Percentiles rank a stretch among this genome's conserved stretches.
phyloP scores from a whole-genome alignment of 2,888 invertebrate genomes.

The Fragum whitleyi region DNA sequence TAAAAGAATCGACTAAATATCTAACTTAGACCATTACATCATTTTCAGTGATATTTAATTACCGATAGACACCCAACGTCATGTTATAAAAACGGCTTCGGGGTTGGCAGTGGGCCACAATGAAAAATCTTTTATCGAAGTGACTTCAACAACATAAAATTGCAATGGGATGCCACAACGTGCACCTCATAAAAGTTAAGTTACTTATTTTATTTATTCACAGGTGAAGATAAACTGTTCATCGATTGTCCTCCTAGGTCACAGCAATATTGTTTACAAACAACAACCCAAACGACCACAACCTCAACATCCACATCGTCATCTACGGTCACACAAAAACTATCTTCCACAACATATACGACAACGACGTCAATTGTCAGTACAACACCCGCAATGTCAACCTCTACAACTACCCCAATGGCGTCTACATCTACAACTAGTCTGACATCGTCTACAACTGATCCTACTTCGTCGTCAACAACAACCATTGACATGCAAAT shows the following conservation, averaged over 20 bases:
- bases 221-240: slow-evolving; percentile 4
- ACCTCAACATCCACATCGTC: neutral
- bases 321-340: neutral
- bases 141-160: too few species aligned
- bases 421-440: neutral
- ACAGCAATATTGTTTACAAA: neutral
- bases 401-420: neutral
- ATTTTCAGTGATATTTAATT: too few species aligned
- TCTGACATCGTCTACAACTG: neutral
- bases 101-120: too few species aligned
- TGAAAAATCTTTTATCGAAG: too few species aligned
- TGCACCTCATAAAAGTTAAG: too few species aligned
- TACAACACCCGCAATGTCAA: neutral
- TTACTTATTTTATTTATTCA: neutral
- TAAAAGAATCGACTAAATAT: too few species aligned
- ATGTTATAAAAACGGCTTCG: too few species aligned
- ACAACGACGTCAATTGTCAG: neutral
- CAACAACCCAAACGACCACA: neutral
- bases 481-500: neutral
- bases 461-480: neutral
- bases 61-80: too few species aligned
- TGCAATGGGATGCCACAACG: too few species aligned
- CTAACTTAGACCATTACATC: too few species aligned
- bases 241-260: slow-evolving; percentile 3
- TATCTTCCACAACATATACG: neutral